A percentile compares a stretch with the other conserved stretches of the same genome.
phyloP scores from a whole-genome alignment of 2,113 vertebrate species.

The Eptesicus fuscus region DNA sequence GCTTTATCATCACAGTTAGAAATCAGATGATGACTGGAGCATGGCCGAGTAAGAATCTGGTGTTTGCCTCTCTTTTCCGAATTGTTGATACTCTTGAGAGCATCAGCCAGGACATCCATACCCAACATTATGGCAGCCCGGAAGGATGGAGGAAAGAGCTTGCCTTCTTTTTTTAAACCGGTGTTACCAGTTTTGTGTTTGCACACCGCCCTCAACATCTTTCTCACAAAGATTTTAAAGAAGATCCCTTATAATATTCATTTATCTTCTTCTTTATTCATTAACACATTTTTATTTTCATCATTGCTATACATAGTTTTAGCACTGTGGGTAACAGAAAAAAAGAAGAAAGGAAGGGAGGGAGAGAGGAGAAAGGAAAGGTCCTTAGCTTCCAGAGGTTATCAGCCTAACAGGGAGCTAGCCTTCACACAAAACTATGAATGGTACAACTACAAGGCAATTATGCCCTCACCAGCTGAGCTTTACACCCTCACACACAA shows the following conservation, averaged over 20 bases:
- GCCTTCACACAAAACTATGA: not conserved
- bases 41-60: not conserved
- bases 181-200: not conserved
- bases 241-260: conserved; percentile 6
- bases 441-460: not conserved
- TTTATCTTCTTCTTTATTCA: conserved; percentile 12
- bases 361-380: not conserved
- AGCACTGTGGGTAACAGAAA: not conserved
- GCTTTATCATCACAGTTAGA: not conserved
- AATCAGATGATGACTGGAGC: not conserved
- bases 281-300: not conserved
- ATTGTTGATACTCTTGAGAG: not conserved
- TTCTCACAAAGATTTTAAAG: conserved; percentile 22
- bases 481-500: not conserved
- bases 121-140: too few relatives aligned
- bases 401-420: not conserved
- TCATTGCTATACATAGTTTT: not conserved
- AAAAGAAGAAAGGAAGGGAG: not conserved
- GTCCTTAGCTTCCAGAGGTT: not conserved
- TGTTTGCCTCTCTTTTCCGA: not conserved
- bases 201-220: not conserved
- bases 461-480: not conserved
- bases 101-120: not conserved
- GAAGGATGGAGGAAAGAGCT: not conserved
- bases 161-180: not conserved